Base-by-base conservation (phyloP, 2,113 vertebrate genomes). In the Clarias macrocephalus region DNA sequence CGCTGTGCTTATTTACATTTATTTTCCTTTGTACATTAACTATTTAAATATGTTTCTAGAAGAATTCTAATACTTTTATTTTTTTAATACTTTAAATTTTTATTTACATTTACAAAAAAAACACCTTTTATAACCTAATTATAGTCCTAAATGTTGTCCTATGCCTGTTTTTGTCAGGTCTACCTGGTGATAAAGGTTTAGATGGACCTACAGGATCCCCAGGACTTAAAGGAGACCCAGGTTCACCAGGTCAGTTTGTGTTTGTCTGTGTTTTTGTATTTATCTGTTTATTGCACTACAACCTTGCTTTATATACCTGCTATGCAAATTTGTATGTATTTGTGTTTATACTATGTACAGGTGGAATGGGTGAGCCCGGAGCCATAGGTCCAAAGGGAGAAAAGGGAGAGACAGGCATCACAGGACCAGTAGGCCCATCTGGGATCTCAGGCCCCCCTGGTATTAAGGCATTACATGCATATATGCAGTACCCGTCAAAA, bases 161-260 rank as follows among this genome's bases (percentile, higher is more conserved):
- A 19, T 48, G 2, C 37, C 23, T 87, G 15, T 59, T 85, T 54
- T 85, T 85, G 56, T 60, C 52, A 89, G 88, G 88, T 86, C 3
- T 15, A 70, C 25, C 76, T 68, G 88, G 88, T 86, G 75, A 21
- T 33, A 80, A 70, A 59, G 76, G 85, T n/a, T 86, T 59, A 68
- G 19, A 86, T 80, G 85, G 85, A 70, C 11, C 1, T 2, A 37
- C 57, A 83, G 88, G 88, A 68, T 1, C 6, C 4, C 70, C 52
- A 28, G 88, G 89, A 48, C 54, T 23, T 56, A 88, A 85, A 65
- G 89, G 89, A 73, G 25, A 77, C 6, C 0, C 25, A 48, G 88
- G 88, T 7, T 68, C 62, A 23, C 60, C 54, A 79, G 89, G 89
- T 89, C 33, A 59, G 86, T 75, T 48, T 72, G 13, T 87, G n/a